phyloP scores from a whole-genome alignment of 2,888 invertebrate genomes.

The Eristalis tenax region DNA sequence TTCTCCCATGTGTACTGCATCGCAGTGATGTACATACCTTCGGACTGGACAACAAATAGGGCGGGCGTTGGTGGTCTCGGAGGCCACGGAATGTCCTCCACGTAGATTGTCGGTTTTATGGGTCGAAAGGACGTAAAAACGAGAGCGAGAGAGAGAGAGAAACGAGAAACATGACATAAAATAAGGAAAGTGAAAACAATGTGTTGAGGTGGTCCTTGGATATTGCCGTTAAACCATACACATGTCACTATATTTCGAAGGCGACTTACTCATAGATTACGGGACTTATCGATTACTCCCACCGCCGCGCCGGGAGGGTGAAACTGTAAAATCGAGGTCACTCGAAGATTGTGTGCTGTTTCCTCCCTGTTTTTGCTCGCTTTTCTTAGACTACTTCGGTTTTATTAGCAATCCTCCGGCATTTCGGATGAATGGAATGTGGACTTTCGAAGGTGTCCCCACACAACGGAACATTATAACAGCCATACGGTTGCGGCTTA shows the following conservation, averaged over 20 bases:
- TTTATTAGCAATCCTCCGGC: slow-evolving; percentile 19
- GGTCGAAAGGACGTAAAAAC: slow-evolving; percentile 17
- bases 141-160: not conserved
- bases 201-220: slow-evolving; percentile 32
- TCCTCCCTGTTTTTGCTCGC: not conserved
- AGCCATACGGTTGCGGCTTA: not conserved
- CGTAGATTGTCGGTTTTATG: slow-evolving; percentile 27
- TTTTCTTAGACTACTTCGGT: not conserved
- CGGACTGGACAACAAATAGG: not conserved
- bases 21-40: slow-evolving; percentile 4
- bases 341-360: too few species aligned
- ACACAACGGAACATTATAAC: not conserved
- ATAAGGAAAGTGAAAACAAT: slow-evolving; percentile 48
- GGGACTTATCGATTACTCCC: slow-evolving; percentile 28
- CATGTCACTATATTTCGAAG: not conserved
- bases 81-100: slow-evolving; percentile 15
- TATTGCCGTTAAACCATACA: not conserved
- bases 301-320: not conserved
- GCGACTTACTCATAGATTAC: slow-evolving; percentile 18
- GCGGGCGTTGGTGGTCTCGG: slow-evolving; percentile 1
- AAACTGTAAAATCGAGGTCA: slow-evolving; percentile 29
- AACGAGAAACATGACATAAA: slow-evolving; percentile 13
- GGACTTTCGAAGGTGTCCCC: not conserved
- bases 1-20: slow-evolving; percentile 57
- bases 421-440: not conserved